Percentiles rank a stretch among this genome's conserved stretches.
phyloP scores from a whole-genome alignment of 1,140 invertebrate genomes.

The Brevipalpus yothersi region DNA sequence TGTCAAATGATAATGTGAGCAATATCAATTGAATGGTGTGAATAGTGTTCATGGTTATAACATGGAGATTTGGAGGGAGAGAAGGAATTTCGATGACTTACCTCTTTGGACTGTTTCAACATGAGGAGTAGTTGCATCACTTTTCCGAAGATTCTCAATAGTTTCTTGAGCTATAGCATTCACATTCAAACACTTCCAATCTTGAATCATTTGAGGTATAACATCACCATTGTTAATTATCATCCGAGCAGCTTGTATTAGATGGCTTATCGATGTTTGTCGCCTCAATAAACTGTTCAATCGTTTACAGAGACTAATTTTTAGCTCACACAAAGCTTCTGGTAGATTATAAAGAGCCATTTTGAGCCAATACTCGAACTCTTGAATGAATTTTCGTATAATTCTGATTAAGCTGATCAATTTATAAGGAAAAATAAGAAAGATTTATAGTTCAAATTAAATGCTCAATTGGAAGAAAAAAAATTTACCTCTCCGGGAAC shows the following conservation, averaged over 20 bases:
- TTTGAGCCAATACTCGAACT: conserved; percentile 26
- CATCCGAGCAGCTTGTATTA: conserved; percentile 31
- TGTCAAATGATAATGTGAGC: no score
- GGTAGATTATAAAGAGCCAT: conserved; percentile 26
- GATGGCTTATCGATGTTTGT: conserved; percentile 32
- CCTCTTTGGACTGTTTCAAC: conserved; percentile 18
- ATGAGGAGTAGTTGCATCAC: conserved; percentile 17
- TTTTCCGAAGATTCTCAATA: conserved; percentile 19
- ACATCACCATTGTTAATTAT: conserved; percentile 30
- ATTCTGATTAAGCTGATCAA: conserved; percentile 19
- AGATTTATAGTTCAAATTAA: not conserved
- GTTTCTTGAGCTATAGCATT: conserved; percentile 23
- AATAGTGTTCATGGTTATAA: no score
- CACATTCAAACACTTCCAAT: conserved; percentile 25
- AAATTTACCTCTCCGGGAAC: conserved; percentile 15
- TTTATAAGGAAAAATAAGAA: not conserved
- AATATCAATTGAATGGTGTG: no score
- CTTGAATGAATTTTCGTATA: conserved; percentile 30
- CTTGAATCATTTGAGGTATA: conserved; percentile 30
- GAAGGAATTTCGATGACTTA: conserved; percentile 11
- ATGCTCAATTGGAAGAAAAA: not conserved
- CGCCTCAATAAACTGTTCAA: conserved; percentile 30
- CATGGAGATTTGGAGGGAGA: no score
- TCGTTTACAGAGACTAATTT: conserved; percentile 24
- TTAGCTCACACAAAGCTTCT: conserved; percentile 25